A percentile compares a stretch with the other conserved stretches of the same genome.
Conservation (phyloP, 92 coral and sea anemone genomes). For the Phenganax stokvisi region DNA sequence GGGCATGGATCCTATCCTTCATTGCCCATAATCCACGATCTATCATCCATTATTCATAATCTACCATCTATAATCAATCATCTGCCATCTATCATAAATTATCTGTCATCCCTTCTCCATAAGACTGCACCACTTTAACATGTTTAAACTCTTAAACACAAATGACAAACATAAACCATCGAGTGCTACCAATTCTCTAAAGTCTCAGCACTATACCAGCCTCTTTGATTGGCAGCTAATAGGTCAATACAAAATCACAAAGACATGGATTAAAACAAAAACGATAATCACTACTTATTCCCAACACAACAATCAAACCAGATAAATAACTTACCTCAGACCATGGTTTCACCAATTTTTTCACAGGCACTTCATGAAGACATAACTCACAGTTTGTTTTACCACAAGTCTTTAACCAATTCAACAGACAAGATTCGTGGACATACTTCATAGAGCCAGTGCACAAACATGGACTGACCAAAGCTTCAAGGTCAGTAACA, state of each 20-base stretch:
- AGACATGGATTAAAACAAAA: background rate
- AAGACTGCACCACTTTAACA: no score
- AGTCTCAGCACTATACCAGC: no score
- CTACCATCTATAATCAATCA: no score
- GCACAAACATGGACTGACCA: conserved; percentile 88
- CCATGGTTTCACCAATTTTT: conserved; percentile 67
- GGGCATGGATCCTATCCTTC: no score
- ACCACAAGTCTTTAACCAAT: conserved; percentile 81
- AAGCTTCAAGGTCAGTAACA: conserved; percentile 47
- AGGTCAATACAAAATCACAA: background rate
- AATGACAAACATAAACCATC: no score
- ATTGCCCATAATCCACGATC: no score
- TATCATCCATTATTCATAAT: no score
- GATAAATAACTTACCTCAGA: conserved; percentile 59
- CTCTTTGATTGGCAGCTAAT: no score
- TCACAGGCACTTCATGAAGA: conserved; percentile 66
- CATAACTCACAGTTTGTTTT: conserved; percentile 89
- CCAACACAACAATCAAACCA: background rate
- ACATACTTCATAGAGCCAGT: conserved; percentile 84
- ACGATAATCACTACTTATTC: background rate
- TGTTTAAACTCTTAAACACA: no score
- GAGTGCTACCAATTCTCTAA: no score
- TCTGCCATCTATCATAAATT: no score
- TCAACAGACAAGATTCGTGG: conserved; percentile 83
- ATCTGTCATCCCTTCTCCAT: no score